Conservation (phyloP, 1,140 invertebrate genomes). For the Eciton burchellii region DNA sequence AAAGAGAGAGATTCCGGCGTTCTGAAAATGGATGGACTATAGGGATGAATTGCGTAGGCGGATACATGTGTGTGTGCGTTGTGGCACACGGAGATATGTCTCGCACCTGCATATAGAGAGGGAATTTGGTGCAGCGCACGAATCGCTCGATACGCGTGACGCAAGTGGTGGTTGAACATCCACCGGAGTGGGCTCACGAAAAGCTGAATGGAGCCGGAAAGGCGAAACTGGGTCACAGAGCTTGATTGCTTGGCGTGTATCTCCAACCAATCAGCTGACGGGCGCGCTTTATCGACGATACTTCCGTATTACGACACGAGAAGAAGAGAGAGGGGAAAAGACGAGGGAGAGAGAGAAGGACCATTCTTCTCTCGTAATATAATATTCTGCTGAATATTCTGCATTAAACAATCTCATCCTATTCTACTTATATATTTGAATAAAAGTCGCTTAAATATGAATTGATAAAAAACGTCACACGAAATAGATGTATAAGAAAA, state of each 20-base stretch:
- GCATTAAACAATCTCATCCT: slow-evolving; percentile 5
- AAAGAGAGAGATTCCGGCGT: slow-evolving; percentile 3
- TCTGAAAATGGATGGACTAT: neutral
- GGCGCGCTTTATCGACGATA: slow-evolving; percentile 22
- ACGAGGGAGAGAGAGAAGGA: neutral
- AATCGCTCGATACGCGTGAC: slow-evolving; percentile 79
- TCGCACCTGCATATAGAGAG: neutral
- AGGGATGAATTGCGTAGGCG: neutral
- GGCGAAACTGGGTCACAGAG: slow-evolving; percentile 76
- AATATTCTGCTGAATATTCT: too few relatives aligned
- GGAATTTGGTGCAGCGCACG: slow-evolving; percentile 66
- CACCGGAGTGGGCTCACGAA: slow-evolving; percentile 66
- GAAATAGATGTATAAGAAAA: too few relatives aligned
- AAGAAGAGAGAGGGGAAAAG: too few relatives aligned
- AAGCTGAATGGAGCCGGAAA: slow-evolving; percentile 78
- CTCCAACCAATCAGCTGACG: slow-evolving; percentile 64
- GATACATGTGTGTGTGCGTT: neutral
- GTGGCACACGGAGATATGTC: slow-evolving; percentile 12
- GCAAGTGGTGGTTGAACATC: slow-evolving; percentile 66
- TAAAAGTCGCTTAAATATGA: too few relatives aligned
- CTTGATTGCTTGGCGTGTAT: slow-evolving; percentile 62
- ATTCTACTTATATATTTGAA: too few relatives aligned
- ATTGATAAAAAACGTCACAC: too few relatives aligned
- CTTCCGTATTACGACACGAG: slow-evolving; percentile 23
- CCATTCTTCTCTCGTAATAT: neutral